Conservation (phyloP, 1,140 invertebrate genomes). For the Eriosoma lanigerum region DNA sequence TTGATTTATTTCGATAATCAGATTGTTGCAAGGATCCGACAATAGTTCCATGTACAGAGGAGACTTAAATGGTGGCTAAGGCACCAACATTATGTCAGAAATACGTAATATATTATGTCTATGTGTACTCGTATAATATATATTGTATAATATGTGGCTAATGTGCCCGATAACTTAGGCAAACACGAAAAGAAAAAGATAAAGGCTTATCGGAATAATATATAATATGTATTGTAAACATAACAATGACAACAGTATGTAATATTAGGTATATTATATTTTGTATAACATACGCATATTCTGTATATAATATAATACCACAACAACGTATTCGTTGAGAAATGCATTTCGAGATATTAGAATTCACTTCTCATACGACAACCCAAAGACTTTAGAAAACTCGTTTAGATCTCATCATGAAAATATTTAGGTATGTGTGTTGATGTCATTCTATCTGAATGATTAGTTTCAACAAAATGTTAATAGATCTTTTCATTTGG, state of each 20-base stretch:
- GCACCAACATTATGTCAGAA: not conserved
- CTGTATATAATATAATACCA: not conserved
- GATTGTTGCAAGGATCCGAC: no score
- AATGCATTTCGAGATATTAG: slow-evolving; percentile 21
- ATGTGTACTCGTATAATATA: no score
- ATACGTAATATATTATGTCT: no score
- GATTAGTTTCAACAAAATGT: slow-evolving; percentile 16
- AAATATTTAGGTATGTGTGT: not conserved
- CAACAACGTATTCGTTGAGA: slow-evolving; percentile 13
- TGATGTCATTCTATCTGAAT: not conserved
- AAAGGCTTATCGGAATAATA: slow-evolving; percentile 20
- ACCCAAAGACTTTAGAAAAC: not conserved
- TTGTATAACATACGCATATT: not conserved
- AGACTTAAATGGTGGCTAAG: slow-evolving; percentile 7
- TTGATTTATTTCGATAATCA: no score
- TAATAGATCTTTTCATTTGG: not conserved
- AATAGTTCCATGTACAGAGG: no score
- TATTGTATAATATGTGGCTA: no score
- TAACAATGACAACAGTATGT: not conserved
- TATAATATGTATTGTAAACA: not conserved
- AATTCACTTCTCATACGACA: not conserved
- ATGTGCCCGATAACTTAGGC: not conserved
- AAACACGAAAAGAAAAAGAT: slow-evolving; percentile 2
- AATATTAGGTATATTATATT: no score
- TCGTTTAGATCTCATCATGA: not conserved